phyloP scores from a whole-genome alignment of 2,888 invertebrate genomes.

The Tenthredo amoena region DNA sequence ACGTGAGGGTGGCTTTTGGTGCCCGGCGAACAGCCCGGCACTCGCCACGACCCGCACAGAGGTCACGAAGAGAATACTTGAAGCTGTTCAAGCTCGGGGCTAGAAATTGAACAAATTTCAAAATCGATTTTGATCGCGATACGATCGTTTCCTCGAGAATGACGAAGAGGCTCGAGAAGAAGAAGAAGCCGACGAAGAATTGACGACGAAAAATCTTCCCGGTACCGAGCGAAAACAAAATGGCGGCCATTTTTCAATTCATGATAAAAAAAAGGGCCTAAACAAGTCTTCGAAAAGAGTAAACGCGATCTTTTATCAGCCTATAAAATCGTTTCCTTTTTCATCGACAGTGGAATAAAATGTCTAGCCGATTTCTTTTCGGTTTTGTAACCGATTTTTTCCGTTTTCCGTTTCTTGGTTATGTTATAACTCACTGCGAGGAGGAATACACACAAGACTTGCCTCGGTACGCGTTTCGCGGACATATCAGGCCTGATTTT shows the following conservation, averaged over 20 bases:
- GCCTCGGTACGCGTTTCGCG: background rate
- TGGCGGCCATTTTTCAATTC: background rate
- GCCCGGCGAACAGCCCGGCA: slow-evolving; percentile 75
- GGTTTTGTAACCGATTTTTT: background rate
- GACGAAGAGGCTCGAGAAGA: background rate
- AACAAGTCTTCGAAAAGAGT: background rate
- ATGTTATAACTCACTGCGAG: background rate
- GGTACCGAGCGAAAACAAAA: background rate
- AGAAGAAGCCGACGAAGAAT: background rate
- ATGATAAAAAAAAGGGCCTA: background rate
- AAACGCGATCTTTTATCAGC: slow-evolving; percentile 13
- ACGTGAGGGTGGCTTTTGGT: slow-evolving; percentile 89
- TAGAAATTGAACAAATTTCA: background rate
- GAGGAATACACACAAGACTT: background rate
- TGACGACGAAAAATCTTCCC: background rate
- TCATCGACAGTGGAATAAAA: background rate
- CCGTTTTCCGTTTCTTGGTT: background rate
- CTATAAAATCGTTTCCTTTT: background rate
- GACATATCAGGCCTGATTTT: background rate
- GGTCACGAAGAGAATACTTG: slow-evolving; percentile 6
- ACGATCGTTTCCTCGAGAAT: background rate
- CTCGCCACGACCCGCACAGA: slow-evolving; percentile 21
- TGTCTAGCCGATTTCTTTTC: background rate
- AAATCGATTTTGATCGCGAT: background rate
- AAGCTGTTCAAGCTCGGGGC: background rate